Conservation (phyloP, 30 jellyfish, hydroid and myxozoan species). For the Euphysa ruthae region DNA sequence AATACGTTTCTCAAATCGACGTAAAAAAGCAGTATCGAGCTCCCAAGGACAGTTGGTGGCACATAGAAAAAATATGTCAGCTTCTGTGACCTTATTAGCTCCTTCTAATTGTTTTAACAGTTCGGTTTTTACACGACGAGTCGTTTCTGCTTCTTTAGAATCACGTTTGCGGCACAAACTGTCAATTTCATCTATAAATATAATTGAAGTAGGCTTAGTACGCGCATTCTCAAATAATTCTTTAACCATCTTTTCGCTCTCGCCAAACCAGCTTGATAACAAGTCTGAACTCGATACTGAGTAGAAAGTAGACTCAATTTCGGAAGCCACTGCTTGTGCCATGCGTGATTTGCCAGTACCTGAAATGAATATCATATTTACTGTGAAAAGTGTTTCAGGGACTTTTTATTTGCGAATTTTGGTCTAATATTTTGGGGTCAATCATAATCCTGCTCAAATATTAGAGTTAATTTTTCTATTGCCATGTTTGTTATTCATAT, state of each 20-base stretch:
- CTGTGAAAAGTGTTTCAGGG: too few relatives aligned
- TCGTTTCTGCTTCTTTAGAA: slow-evolving; percentile 83
- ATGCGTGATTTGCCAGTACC: slow-evolving; percentile 87
- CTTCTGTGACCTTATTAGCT: slow-evolving; percentile 33
- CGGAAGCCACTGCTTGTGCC: slow-evolving; percentile 92
- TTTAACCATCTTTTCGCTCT: slow-evolving; percentile 82
- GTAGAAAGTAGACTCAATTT: slow-evolving; percentile 70
- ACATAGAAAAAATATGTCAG: slow-evolving; percentile 61
- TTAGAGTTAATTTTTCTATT: too few relatives aligned
- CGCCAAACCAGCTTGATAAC: slow-evolving; percentile 95
- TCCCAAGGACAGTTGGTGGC: slow-evolving; percentile 98
- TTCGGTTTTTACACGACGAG: slow-evolving; percentile 83
- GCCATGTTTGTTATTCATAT: too few relatives aligned
- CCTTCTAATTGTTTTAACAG: slow-evolving; percentile 89
- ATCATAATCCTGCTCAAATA: too few relatives aligned
- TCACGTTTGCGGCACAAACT: slow-evolving; percentile 81
- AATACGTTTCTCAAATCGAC: slow-evolving; percentile 84
- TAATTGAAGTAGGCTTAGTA: slow-evolving; percentile 41
- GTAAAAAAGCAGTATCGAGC: slow-evolving; percentile 79
- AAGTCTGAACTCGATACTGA: slow-evolving; percentile 91
- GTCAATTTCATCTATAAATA: slow-evolving; percentile 90
- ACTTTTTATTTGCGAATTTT: too few relatives aligned
- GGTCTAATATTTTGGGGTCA: too few relatives aligned
- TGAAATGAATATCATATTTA: too few relatives aligned
- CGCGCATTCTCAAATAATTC: slow-evolving; percentile 79